Conservation (phyloP, 1,140 invertebrate genomes). For the Ceratoteleas bidentatus region DNA sequence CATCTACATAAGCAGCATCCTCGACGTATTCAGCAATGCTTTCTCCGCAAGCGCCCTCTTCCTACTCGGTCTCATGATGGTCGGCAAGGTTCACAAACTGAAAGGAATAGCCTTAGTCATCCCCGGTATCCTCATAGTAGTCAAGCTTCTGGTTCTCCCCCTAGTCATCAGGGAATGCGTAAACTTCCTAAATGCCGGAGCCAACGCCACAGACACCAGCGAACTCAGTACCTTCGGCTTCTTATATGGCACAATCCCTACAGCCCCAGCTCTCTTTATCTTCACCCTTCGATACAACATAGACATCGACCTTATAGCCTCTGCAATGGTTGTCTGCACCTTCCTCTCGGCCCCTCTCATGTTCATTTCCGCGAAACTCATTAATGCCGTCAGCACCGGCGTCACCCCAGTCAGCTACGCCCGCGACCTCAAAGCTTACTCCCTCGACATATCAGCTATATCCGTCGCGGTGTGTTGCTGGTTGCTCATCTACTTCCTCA, state of each 20-base stretch:
- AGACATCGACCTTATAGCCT: conserved; percentile 94
- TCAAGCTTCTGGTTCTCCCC: conserved; percentile 94
- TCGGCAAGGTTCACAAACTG: conserved; percentile 92
- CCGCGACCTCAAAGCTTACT: conserved; percentile 88
- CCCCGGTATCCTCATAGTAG: conserved; percentile 92
- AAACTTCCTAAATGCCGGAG: conserved; percentile 86
- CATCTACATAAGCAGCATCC: conserved; percentile 86
- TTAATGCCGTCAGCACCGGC: conserved; percentile 85
- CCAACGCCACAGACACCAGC: conserved; percentile 86
- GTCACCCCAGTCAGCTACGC: conserved; percentile 86
- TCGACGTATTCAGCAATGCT: conserved; percentile 91
- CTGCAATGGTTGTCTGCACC: conserved; percentile 95
- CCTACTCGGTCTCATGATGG: conserved; percentile 94
- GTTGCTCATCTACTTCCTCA: conserved; percentile 89
- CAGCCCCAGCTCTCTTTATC: conserved; percentile 96
- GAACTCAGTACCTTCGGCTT: conserved; percentile 96
- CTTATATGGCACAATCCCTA: conserved; percentile 97
- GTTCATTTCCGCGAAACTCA: conserved; percentile 97
- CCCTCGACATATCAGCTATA: conserved; percentile 91
- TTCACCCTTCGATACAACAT: conserved; percentile 94
- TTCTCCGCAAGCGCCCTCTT: conserved; percentile 96
- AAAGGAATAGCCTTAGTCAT: conserved; percentile 89
- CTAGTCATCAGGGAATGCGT: conserved; percentile 93
- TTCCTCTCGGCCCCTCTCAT: conserved; percentile 96
- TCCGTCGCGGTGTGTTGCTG: conserved; percentile 89